Conservation (phyloP, 2,797 vertebrate genomes). For the Mallotus villosus region DNA sequence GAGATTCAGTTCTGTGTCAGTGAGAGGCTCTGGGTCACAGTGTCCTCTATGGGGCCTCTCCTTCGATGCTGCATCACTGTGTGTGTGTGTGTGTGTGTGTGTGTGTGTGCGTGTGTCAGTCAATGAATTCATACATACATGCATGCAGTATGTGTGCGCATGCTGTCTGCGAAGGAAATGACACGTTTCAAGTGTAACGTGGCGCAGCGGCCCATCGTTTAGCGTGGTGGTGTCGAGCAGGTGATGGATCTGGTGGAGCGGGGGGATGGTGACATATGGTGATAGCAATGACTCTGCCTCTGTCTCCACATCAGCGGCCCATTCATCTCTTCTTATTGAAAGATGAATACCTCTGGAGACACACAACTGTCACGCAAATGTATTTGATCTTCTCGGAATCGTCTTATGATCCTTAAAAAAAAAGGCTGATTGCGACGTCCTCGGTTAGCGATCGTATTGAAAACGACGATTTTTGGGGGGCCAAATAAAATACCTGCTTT, state of each 20-base stretch:
- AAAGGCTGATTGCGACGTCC: background rate
- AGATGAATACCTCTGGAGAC: background rate
- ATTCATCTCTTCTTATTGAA: background rate
- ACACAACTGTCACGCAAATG: background rate
- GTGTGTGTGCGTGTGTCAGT: background rate
- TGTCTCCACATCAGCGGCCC: background rate
- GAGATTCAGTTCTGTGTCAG: conserved; percentile 20
- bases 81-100: conserved; percentile 1
- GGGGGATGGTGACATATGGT: conserved; percentile 1
- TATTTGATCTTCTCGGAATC: no score
- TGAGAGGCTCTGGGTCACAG: background rate
- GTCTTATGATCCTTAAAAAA: background rate
- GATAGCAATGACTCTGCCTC: background rate
- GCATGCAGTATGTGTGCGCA: background rate
- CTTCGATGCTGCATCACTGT: background rate
- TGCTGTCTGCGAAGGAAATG: background rate
- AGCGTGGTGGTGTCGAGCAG: background rate
- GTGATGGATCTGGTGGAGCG: background rate
- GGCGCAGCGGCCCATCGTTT: background rate
- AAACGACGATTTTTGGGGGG: no score
- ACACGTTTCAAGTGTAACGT: background rate
- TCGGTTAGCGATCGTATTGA: background rate
- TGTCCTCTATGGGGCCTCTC: no score
- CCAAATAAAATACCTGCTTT: no score
- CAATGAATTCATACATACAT: background rate